A percentile compares a stretch with the other conserved stretches of the same genome.
Conservation (phyloP, 64 coral and sea anemone species). For the Pocillopora damicornis region DNA sequence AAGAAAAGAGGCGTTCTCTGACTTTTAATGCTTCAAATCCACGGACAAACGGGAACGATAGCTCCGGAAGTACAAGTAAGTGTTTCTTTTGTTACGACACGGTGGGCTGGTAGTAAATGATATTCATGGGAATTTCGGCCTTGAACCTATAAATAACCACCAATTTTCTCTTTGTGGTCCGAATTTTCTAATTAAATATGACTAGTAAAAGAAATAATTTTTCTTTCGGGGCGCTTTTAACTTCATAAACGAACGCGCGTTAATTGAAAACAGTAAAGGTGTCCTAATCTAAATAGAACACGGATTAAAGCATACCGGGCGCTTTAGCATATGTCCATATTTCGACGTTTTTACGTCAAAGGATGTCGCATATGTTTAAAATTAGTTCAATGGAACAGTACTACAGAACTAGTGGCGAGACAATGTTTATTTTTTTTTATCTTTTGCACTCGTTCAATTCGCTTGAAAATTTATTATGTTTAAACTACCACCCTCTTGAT, state of each 20-base stretch:
- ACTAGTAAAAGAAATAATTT: neutral
- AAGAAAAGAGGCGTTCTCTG: conserved; percentile 15
- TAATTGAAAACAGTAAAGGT: conserved; percentile 24
- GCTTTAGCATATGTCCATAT: neutral
- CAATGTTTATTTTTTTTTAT: neutral
- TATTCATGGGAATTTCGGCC: neutral
- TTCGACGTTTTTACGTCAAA: neutral
- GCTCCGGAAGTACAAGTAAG: conserved; percentile 44
- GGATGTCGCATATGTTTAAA: neutral
- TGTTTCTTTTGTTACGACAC: conserved; percentile 11
- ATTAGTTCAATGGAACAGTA: neutral
- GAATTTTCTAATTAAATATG: neutral
- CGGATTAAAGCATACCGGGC: neutral
- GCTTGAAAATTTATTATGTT: neutral
- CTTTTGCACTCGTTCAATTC: neutral
- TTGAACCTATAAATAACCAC: conserved; percentile 8
- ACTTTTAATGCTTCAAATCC: neutral
- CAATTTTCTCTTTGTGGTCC: neutral
- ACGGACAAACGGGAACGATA: neutral
- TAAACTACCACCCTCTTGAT: neutral
- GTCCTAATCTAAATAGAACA: neutral
- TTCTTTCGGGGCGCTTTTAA: neutral
- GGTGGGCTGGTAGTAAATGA: neutral
- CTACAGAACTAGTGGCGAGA: neutral
- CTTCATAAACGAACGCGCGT: conserved; percentile 25